Evolutionary conservation across 2,888 invertebrate genomes (phyloP), one percentile per base, ranked within the genome.

Genomic region (Xestia rhomboidea): DNA sequence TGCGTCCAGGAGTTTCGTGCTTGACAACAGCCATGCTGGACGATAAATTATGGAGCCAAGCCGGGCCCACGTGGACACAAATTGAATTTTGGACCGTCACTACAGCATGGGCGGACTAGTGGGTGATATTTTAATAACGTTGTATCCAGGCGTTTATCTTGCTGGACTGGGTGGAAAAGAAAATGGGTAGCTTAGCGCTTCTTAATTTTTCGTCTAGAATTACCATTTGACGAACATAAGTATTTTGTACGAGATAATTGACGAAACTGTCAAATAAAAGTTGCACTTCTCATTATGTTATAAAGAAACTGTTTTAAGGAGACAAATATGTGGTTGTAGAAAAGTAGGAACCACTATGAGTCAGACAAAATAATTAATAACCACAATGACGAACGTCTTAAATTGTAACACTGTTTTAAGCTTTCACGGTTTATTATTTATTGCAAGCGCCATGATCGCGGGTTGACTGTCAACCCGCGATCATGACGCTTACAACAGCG

Each of bases 21-120:
- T 81, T 83, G 81, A 81, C 82, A 75, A 78, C 79, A 77, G 68
- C 76, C 63, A 41, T 41, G 57, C 66, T 73, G 71, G 70, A 74
- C 76, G 10, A 89, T 89, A 89, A 89, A 89, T 87, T 87, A 87
- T 80, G 78, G 69, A 73, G 57, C 75, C 70, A 44, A 34, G 51
- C 66, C 21, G 66, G 27, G 41, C 73, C 81, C 83, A 78, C 83
- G 83, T 78, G 86, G 77, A 76, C 68, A 69, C 76, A 85, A 83
- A 89, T 87, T 83, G 77, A 87, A 89, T 87, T 85, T 84, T 87
- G 67, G 73, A 76, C 83, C 74, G 73, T 85, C 83, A 76, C 74
- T 78, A 68, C 57, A 67, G 68, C 69, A 79, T 76, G 67, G 63
- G 46, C 57, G 41, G 21, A 5, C 46, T 57, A 69, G 27, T 18